A percentile compares a stretch with the other conserved stretches of the same genome.
Evolutionary conservation across 1,140 invertebrate species (phyloP).

Genomic region (Brachionus paranguensis): DNA sequence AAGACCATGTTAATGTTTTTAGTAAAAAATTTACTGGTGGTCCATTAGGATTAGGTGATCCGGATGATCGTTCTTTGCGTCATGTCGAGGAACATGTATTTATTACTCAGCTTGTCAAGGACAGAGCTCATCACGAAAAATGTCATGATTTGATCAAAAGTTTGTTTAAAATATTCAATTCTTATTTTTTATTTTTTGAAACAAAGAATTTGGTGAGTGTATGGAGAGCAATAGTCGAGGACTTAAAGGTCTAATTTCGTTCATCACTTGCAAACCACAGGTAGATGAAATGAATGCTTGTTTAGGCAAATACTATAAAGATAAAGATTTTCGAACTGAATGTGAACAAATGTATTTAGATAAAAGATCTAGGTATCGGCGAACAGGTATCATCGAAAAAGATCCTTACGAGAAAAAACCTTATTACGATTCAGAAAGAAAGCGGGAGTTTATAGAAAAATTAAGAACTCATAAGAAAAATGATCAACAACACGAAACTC

Average conservation of each 20-base stretch:
- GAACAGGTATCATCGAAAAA: slow-evolving; percentile 17
- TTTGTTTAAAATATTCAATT: neutral
- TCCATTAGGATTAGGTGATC: slow-evolving; percentile 63
- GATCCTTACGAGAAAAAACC: slow-evolving; percentile 34
- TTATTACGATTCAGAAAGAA: slow-evolving; percentile 12
- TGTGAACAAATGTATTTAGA: slow-evolving; percentile 34
- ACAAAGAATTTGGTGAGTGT: slow-evolving; percentile 27
- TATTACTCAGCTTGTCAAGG: slow-evolving; percentile 65
- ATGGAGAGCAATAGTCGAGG: slow-evolving; percentile 17
- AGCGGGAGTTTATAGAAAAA: slow-evolving; percentile 3
- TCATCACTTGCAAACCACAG: slow-evolving; percentile 9
- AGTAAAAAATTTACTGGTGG: slow-evolving; percentile 38
- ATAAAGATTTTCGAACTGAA: slow-evolving; percentile 32
- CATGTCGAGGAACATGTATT: slow-evolving; percentile 75
- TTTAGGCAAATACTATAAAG: slow-evolving; percentile 15
- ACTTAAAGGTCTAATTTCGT: neutral
- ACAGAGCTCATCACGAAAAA: slow-evolving; percentile 38
- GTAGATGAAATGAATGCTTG: slow-evolving; percentile 23
- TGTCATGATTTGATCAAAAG: slow-evolving; percentile 17
- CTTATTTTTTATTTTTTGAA: neutral
- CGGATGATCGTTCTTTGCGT: slow-evolving; percentile 67
- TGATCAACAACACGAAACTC: neutral
- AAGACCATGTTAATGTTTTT: slow-evolving; percentile 15
- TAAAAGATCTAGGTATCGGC: neutral
- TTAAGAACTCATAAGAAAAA: neutral